Evolutionary conservation across 1,140 invertebrate genomes (phyloP).

Genomic region (Eumeta japonica): DNA sequence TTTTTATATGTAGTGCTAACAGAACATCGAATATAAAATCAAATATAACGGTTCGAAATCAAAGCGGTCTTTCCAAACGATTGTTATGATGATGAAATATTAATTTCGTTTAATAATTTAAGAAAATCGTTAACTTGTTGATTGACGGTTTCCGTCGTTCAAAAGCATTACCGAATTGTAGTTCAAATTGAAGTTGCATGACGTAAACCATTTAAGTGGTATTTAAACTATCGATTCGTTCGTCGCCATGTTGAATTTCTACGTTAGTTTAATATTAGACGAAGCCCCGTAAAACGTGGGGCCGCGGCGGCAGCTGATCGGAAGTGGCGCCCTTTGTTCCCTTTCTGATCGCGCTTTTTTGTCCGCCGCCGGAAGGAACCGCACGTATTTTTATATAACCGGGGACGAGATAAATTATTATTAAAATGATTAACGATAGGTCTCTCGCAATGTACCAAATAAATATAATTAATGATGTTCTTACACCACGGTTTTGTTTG

Average conservation of each 20-base stretch:
- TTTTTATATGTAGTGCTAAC: slow-evolving; percentile 9
- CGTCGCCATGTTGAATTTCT: neutral
- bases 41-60: too few relatives aligned
- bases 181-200: neutral
- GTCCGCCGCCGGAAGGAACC: slow-evolving; percentile 38
- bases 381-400: too few relatives aligned
- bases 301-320: slow-evolving; percentile 45
- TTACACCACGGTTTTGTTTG: too few relatives aligned
- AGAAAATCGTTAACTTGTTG: neutral
- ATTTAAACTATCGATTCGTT: too few relatives aligned
- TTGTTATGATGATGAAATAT: too few relatives aligned
- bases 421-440: too few relatives aligned
- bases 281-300: slow-evolving; percentile 45
- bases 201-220: too few relatives aligned
- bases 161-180: slow-evolving; percentile 1
- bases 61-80: too few relatives aligned
- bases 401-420: too few relatives aligned
- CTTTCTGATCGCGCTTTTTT: slow-evolving; percentile 30
- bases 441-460: too few relatives aligned
- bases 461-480: too few relatives aligned
- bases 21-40: slow-evolving; percentile 4
- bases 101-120: slow-evolving; percentile 6
- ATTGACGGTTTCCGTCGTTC: neutral
- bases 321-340: slow-evolving; percentile 51
- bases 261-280: slow-evolving; percentile 32